Base-by-base conservation (phyloP, 2,113 vertebrate species). In the Sitta europaea region DNA sequence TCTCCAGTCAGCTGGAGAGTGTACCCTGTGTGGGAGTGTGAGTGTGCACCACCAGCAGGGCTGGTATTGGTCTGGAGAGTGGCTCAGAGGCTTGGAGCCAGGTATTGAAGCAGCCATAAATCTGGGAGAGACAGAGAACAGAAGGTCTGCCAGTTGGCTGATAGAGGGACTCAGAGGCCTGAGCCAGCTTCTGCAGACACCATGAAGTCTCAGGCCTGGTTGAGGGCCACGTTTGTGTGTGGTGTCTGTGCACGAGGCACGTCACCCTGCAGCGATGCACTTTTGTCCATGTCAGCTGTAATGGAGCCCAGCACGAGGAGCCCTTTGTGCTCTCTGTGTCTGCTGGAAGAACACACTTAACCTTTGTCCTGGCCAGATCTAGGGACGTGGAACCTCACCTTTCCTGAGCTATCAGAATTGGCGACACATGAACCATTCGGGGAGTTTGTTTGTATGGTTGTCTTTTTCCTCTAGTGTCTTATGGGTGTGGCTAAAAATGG, bases 231-330 rank as follows among this genome's bases (percentile, higher is more conserved):
- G 1, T 66, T 57, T 61, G 70, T n/a, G 8, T 50, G 10, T 29
- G 10, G 8, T 53, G 35, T 68, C 50, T 89, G 43, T 57, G 80
- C 75, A 18, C 0, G 3, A 48, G 75, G 51, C 40, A 29, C 0
- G 0, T 28, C 38, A 14, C 11, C 1, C 53, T 75, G 43, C 47
- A 33, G 15, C 19, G 43, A 23, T 0, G 4, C 6, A 3, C 19
- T 38, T 88, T 3, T 61, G 63, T 70, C 45, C 42, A 15, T 13
- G 12, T 51, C 45, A 63, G 87, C 58, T 36, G 2, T 15, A 14
- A 16, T 27, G 31, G 65, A 63, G 43, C 38, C 7, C 31, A 50
- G 51, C 12, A n/a, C 0, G 12, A 58, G 24, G 29, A 82, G 29
- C 17, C n/a, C 45, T 61, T 65, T 2, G 9, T 77, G 45, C n/a